phyloP scores from a whole-genome alignment of 2,113 vertebrate genomes.

The Petrocephalus zakoni region DNA sequence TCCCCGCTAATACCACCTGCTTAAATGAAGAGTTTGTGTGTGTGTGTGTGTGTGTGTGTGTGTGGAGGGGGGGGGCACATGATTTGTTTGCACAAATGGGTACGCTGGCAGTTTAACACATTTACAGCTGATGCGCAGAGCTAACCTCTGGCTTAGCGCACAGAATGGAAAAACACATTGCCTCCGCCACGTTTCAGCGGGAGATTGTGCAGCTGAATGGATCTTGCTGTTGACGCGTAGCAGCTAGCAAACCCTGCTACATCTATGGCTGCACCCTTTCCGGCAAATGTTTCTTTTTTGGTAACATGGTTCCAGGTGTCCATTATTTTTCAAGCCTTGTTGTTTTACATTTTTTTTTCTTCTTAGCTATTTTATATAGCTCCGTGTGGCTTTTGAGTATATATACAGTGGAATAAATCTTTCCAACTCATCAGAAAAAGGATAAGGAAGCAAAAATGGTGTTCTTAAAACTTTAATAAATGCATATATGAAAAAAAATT shows the following conservation, averaged over 20 bases:
- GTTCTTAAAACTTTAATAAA: neutral
- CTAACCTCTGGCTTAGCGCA: constrained; percentile 17
- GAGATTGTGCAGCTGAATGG: neutral
- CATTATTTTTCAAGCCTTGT: neutral
- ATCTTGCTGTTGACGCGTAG: neutral
- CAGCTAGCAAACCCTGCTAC: neutral
- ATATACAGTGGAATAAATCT: neutral
- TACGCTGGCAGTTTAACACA: constrained; percentile 11
- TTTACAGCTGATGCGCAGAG: constrained; percentile 22
- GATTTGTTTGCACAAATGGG: constrained; percentile 25
- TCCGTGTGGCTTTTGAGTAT: neutral
- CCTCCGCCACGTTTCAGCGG: neutral
- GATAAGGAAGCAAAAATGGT: neutral
- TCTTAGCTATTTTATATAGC: neutral
- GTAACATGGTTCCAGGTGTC: neutral
- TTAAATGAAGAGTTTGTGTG: neutral
- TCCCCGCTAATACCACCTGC: neutral
- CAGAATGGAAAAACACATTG: constrained; percentile 21
- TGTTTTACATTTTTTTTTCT: neutral
- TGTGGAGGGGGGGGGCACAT: neutral
- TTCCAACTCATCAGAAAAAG: neutral
- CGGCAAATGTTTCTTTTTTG: neutral
- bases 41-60: neutral
- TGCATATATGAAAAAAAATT: neutral
- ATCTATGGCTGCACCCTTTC: neutral